Base-by-base conservation (phyloP, 2,888 invertebrate species). In the Poecilobothrus nobilitatus region DNA sequence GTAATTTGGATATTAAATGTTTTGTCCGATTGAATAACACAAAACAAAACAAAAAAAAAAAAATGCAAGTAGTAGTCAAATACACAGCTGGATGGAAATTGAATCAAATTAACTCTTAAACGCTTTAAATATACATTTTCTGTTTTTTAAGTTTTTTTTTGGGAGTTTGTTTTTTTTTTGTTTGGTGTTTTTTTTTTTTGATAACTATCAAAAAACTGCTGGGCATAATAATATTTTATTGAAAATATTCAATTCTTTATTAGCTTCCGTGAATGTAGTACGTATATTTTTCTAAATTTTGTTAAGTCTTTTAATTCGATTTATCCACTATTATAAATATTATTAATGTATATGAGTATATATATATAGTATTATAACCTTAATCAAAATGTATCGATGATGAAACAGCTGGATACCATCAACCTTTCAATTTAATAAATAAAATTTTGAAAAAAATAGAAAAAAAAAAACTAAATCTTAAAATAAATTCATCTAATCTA, bases 341-440 rank as follows among this genome's bases (percentile, higher is more conserved):
- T 53, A 53, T 4, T n/a, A 18, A 41, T 41, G 41, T 41, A 27
- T 41, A 41, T 41, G 15, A 41, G 12, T 41, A 41, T 41, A 41
- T n/a, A n/a, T n/a, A n/a, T n/a, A n/a, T n/a, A n/a, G n/a, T n/a
- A n/a, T n/a, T 10, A 44, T 2, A 53, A 53, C 53, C 53, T 53
- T 53, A 53, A 53, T 53, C 53, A 53, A 53, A 53, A 18, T 53
- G 53, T 53, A 53, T 53, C 53, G 53, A 53, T 53, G 53, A 53
- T 53, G 53, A 53, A 53, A 53, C 53, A 53, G 53, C 53, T 53
- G 53, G 53, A 53, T 53, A 18, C 53, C 53, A 53, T 53, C 53
- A 53, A 53, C 53, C 53, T 53, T 53, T 53, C 53, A 53, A 53
- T 53, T 53, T 53, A 53, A 53, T 15, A 18, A 15, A 53, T 2